Evolutionary conservation across 2,888 invertebrate genomes (phyloP).

Genomic region (Chaitophorus viminalis): DNA sequence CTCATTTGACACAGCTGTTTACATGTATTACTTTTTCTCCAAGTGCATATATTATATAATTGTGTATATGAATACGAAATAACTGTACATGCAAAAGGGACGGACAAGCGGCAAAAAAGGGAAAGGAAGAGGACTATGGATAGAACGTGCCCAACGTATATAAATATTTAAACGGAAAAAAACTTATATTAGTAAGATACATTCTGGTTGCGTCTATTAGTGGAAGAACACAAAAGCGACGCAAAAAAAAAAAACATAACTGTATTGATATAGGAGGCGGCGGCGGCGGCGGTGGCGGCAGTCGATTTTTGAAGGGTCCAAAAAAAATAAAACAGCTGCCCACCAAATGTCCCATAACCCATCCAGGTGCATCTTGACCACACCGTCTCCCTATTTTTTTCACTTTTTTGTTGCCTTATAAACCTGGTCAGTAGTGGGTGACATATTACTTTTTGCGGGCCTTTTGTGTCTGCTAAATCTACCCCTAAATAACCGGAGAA

Average conservation of each 20-base stretch:
- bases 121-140: constrained; percentile 30
- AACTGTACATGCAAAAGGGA: constrained; percentile 54
- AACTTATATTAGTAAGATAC: constrained; percentile 60
- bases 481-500: constrained; percentile 62
- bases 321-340: constrained; percentile 60
- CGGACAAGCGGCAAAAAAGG: neutral
- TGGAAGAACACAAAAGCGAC: constrained; percentile 59
- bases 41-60: neutral
- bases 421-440: constrained; percentile 62
- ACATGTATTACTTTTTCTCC: neutral
- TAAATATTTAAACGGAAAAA: constrained; percentile 61
- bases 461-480: constrained; percentile 60
- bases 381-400: constrained; percentile 54
- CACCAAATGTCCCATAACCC: constrained; percentile 62
- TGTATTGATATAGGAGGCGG: constrained; percentile 55
- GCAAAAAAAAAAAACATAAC: constrained; percentile 44
- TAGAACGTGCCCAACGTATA: constrained; percentile 47
- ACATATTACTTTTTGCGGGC: constrained; percentile 62
- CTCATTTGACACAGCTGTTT: constrained; percentile 21
- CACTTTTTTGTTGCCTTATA: constrained; percentile 61
- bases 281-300: constrained; percentile 54
- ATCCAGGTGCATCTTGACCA: constrained; percentile 62
- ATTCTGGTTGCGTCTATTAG: constrained; percentile 56
- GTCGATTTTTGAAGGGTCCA: constrained; percentile 62
- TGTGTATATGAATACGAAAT: constrained; percentile 29